phyloP scores from a whole-genome alignment of 2,797 vertebrate species.

The Vireo griseus region DNA sequence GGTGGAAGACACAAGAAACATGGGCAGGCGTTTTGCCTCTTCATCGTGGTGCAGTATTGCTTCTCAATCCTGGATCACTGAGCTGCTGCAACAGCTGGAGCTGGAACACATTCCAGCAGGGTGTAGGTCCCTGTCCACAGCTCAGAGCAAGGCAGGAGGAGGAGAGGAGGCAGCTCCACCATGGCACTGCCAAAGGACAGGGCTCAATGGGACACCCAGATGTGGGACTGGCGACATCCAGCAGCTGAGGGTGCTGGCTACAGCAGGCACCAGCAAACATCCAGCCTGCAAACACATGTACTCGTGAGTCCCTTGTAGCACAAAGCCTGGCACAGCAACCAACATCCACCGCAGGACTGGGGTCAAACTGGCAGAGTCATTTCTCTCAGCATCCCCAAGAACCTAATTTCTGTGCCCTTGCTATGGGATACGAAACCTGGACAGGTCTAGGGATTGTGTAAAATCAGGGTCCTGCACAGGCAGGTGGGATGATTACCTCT shows the following conservation, averaged over 20 bases:
- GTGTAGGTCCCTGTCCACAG: not conserved
- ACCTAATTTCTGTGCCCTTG: not conserved
- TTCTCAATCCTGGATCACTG: not conserved
- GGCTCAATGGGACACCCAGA: not conserved
- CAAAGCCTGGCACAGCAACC: not conserved
- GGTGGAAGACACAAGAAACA: not conserved
- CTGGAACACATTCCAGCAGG: not conserved
- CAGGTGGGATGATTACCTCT: conserved; percentile 82
- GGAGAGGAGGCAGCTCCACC: not conserved
- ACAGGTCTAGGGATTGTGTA: not conserved
- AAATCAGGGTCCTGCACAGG: not conserved
- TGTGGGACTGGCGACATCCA: not conserved
- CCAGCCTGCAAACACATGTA: not conserved
- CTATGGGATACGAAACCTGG: not conserved
- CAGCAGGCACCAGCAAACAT: not conserved
- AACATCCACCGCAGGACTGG: not conserved
- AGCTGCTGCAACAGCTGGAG: not conserved
- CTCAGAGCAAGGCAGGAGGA: not conserved
- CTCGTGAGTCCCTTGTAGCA: not conserved
- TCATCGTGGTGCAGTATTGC: not conserved
- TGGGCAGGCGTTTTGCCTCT: not conserved
- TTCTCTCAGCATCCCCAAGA: not conserved
- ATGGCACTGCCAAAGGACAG: not conserved
- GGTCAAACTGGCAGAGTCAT: not conserved
- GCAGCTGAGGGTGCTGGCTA: not conserved